These are phyloP conservation scores for Brachionus koreanus DNA, from an alignment of 1,140 invertebrate species.

Conservation along the genomic window DNA sequence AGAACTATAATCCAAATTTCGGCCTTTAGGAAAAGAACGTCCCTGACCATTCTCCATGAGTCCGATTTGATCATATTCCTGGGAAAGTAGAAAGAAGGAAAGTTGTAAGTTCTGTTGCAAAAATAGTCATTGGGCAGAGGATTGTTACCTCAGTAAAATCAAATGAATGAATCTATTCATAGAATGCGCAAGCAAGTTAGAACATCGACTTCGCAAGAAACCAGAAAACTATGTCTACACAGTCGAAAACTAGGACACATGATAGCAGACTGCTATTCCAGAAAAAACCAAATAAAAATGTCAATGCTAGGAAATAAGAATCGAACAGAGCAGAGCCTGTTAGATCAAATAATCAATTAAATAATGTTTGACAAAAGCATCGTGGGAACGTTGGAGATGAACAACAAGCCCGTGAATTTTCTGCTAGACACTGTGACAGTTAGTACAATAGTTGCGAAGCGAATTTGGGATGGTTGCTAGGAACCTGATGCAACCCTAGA, in stretches of 20 bases:
- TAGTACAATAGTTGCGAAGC: not conserved
- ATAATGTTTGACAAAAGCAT: too few species aligned
- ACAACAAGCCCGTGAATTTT: not conserved
- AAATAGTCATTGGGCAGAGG: not conserved
- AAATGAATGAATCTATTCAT: not conserved
- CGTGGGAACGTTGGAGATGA: not conserved
- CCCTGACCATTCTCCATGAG: too few species aligned
- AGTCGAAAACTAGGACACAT: not conserved
- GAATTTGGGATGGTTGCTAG: too few species aligned
- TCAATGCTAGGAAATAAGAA: too few species aligned
- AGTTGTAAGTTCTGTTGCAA: not conserved
- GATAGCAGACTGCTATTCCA: not conserved
- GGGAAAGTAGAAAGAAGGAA: too few species aligned
- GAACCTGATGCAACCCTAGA: too few species aligned
- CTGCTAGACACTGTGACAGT: not conserved
- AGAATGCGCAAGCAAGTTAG: not conserved
- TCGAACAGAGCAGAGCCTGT: too few species aligned
- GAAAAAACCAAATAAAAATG: not conserved
- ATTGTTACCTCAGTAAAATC: not conserved
- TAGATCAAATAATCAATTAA: too few species aligned
- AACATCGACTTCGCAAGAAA: not conserved
- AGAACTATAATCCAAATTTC: not conserved
- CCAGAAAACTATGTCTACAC: not conserved
- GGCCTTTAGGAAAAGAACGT: not conserved
- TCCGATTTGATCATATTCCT: not conserved